A percentile compares a stretch with the other conserved stretches of the same genome.
Evolutionary conservation across 2,113 vertebrate species (phyloP).

Genomic region (Scytalopus superciliaris): DNA sequence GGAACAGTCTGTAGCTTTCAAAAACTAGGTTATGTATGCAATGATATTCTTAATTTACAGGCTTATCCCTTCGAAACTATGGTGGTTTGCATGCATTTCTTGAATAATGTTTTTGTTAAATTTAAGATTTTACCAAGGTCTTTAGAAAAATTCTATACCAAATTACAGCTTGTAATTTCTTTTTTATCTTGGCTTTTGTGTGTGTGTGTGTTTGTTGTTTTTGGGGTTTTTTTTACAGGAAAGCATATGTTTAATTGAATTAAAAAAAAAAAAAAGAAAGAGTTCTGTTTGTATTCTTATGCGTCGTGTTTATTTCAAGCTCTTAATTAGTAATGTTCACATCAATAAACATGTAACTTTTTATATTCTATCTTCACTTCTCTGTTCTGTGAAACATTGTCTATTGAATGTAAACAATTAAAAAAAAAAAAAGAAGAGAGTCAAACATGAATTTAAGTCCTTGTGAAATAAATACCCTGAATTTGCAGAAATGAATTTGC

Average conservation of each 20-base stretch:
- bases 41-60: neutral
- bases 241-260: neutral
- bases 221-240: neutral
- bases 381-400: neutral
- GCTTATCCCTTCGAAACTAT: neutral
- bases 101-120: neutral
- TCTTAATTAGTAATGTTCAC: neutral
- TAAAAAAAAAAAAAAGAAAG: neutral
- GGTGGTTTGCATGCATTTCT: rapidly evolving
- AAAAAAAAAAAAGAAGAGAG: neutral
- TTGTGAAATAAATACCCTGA: neutral
- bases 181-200: neutral
- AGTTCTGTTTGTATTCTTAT: neutral
- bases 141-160: neutral
- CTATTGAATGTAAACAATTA: neutral
- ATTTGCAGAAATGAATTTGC: neutral
- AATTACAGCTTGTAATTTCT: neutral
- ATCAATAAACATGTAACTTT: neutral
- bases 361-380: neutral
- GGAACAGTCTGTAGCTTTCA: neutral
- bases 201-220: neutral
- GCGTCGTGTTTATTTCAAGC: neutral
- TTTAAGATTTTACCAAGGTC: neutral
- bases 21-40: neutral
- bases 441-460: neutral